Percentiles rank a stretch among this genome's conserved stretches.
Conservation (phyloP, 2,888 invertebrate species). For the Clepsis dumicolana region DNA sequence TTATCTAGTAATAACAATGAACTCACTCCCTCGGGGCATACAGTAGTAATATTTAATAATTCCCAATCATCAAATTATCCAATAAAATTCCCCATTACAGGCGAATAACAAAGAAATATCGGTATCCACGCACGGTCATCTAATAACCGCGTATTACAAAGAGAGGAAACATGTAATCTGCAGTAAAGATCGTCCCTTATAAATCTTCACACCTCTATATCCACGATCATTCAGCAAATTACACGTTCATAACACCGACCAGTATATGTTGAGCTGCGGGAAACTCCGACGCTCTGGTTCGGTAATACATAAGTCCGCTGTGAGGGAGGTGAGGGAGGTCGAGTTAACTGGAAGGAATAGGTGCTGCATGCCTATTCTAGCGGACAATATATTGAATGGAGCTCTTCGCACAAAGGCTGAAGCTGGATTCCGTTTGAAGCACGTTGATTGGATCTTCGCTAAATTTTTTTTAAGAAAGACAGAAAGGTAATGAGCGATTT, state of each 20-base stretch:
- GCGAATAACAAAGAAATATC: constrained; percentile 25
- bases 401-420: constrained; percentile 51
- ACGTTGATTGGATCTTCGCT: constrained; percentile 48
- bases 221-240: constrained; percentile 50
- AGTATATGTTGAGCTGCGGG: constrained; percentile 34
- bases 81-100: constrained; percentile 23
- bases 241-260: constrained; percentile 45
- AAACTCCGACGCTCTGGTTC: not conserved
- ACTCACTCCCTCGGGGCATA: not conserved
- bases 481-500: not conserved
- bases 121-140: constrained; percentile 27
- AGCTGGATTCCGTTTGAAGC: constrained; percentile 47
- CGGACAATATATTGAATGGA: constrained; percentile 56
- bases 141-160: constrained; percentile 41
- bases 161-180: constrained; percentile 46
- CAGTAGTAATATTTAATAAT: constrained; percentile 8
- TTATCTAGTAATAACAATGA: constrained; percentile 19
- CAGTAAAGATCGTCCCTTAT: constrained; percentile 45
- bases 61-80: constrained; percentile 23
- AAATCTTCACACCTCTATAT: constrained; percentile 48
- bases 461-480: constrained; percentile 15
- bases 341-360: constrained; percentile 47
- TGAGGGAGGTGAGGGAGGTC: constrained; percentile 44
- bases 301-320: not conserved
- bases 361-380: constrained; percentile 53